These are phyloP conservation scores for Zaprionus africanus DNA, from an alignment of 1,140 invertebrate species.

Conservation along the genomic window DNA sequence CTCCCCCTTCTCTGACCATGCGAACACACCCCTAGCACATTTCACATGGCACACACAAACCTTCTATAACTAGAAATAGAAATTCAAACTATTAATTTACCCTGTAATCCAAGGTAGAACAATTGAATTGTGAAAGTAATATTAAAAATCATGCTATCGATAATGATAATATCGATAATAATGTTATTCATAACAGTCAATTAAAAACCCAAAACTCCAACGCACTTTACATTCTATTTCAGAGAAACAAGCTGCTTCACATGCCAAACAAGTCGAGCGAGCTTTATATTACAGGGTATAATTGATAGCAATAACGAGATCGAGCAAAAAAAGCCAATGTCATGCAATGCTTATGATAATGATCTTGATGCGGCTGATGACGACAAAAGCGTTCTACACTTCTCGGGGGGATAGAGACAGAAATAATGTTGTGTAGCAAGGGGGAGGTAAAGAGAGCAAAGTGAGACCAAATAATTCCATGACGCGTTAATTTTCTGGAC, in stretches of 20 bases:
- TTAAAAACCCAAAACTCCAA: no score
- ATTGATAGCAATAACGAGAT: not conserved
- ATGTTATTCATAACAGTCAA: no score
- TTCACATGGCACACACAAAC: not conserved
- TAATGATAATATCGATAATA: no score
- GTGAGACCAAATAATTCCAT: conserved; percentile 22
- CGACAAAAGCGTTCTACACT: not conserved
- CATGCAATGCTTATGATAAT: conserved; percentile 33
- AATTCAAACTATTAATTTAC: no score
- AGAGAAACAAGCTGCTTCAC: not conserved
- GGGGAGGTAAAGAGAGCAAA: not conserved
- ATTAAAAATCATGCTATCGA: no score
- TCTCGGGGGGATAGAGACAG: no score
- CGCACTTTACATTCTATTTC: no score
- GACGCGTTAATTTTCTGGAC: conserved; percentile 31
- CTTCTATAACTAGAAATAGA: not conserved
- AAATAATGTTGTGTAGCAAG: not conserved
- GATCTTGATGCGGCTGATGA: conserved; percentile 29
- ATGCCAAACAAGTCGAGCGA: not conserved
- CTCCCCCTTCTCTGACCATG: not conserved
- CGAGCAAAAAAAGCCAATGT: conserved; percentile 25
- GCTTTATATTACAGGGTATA: conserved; percentile 17
- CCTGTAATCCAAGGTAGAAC: not conserved
- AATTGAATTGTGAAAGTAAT: no score
- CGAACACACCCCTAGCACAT: not conserved